Conservation (phyloP, 2,797 vertebrate species). For the Falco berigora region DNA sequence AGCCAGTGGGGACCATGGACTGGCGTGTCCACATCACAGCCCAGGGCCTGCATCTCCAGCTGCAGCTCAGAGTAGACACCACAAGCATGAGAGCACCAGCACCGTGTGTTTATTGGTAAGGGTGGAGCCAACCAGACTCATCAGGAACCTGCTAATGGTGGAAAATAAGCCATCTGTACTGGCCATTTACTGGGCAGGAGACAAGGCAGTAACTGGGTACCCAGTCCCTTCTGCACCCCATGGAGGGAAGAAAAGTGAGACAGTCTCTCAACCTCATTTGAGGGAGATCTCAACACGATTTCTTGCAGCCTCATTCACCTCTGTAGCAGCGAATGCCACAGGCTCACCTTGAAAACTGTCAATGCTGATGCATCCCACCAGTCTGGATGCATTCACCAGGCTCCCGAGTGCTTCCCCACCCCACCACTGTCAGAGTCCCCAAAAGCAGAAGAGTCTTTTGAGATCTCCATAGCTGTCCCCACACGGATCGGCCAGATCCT, state of each 20-base stretch:
- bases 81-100: fast-evolving
- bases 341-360: background rate
- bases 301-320: background rate
- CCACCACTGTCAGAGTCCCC: background rate
- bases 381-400: background rate
- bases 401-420: background rate
- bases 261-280: background rate
- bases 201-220: background rate
- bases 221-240: background rate
- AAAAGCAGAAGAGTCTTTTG: background rate
- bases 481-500: background rate
- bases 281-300: background rate
- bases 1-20: fast-evolving
- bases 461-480: fast-evolving
- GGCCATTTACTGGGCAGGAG: background rate
- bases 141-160: background rate
- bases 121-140: background rate
- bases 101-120: background rate
- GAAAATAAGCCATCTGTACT: background rate
- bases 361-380: fast-evolving
- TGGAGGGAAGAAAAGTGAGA: background rate
- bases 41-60: fast-evolving
- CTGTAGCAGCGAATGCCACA: background rate
- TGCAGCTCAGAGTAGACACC: background rate
- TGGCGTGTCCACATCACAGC: background rate